Conservation (phyloP, 2,888 invertebrate genomes). For the Aricia artaxerxes region DNA sequence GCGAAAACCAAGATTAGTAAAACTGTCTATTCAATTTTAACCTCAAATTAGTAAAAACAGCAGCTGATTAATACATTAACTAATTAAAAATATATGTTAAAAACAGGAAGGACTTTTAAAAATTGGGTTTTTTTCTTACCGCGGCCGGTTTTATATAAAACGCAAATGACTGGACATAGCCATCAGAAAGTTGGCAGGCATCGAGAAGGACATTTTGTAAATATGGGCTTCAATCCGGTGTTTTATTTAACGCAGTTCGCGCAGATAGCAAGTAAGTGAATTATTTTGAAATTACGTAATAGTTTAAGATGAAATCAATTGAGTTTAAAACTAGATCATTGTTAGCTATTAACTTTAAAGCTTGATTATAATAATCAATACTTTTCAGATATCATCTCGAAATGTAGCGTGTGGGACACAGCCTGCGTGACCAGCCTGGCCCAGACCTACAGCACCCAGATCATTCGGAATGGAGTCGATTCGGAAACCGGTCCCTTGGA, state of each 20-base stretch:
- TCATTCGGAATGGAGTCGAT: not conserved
- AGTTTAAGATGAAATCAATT: too few relatives aligned
- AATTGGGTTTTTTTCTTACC: not conserved
- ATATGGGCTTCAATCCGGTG: not conserved
- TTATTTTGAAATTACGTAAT: too few relatives aligned
- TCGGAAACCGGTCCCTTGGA: not conserved
- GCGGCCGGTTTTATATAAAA: not conserved
- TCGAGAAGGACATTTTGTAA: not conserved
- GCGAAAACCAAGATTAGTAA: too few relatives aligned
- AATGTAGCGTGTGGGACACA: constrained; percentile 21
- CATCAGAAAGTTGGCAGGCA: not conserved
- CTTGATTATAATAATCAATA: too few relatives aligned
- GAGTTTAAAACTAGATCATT: too few relatives aligned
- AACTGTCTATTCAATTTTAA: not conserved
- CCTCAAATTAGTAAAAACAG: not conserved
- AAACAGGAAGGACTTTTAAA: not conserved
- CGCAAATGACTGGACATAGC: not conserved
- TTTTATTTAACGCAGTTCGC: not conserved
- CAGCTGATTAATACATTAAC: not conserved
- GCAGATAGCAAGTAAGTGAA: not conserved
- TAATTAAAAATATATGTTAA: not conserved
- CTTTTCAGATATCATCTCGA: not conserved
- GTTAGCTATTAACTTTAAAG: too few relatives aligned
- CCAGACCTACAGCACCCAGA: not conserved
- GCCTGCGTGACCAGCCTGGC: constrained; percentile 5